These are phyloP conservation scores for Megalurothrips usitatus DNA, from an alignment of 2,888 invertebrate species.

Conservation along the genomic window DNA sequence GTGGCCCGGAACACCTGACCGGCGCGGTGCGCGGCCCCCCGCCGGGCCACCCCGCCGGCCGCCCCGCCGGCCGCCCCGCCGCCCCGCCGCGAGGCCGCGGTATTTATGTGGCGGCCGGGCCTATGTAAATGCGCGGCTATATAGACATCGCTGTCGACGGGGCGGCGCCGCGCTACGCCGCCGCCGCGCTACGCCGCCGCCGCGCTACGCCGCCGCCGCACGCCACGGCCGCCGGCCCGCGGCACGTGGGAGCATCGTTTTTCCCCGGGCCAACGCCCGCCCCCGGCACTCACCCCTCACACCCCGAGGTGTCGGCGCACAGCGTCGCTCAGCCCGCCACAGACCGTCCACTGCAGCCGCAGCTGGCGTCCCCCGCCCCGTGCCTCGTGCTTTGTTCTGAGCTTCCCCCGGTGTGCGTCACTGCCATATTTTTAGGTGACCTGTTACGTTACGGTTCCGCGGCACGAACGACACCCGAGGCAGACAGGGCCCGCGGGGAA, in stretches of 20 bases:
- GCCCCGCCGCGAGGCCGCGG: background rate
- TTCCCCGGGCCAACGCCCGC: background rate
- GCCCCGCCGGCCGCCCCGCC: background rate
- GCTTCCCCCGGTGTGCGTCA: no score
- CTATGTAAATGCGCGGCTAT: conserved; percentile 17
- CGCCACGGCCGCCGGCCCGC: background rate
- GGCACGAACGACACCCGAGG: background rate
- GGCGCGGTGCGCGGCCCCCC: no score
- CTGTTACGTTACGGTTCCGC: no score
- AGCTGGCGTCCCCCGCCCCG: no score
- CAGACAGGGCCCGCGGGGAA: background rate
- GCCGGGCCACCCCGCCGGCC: background rate
- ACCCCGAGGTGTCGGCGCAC: no score
- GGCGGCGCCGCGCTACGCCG: background rate
- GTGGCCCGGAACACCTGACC: no score
- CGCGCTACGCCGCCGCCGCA: background rate
- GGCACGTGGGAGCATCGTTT: background rate
- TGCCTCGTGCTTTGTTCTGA: no score
- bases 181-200: background rate
- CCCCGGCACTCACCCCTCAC: background rate
- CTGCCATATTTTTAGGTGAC: no score
- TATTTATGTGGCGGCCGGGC: background rate
- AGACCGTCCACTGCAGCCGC: no score
- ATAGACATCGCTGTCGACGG: conserved; percentile 15
- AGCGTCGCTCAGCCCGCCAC: no score